Evolutionary conservation across 2,797 vertebrate genomes (phyloP).

Genomic region (Cossypha niveicapilla): DNA sequence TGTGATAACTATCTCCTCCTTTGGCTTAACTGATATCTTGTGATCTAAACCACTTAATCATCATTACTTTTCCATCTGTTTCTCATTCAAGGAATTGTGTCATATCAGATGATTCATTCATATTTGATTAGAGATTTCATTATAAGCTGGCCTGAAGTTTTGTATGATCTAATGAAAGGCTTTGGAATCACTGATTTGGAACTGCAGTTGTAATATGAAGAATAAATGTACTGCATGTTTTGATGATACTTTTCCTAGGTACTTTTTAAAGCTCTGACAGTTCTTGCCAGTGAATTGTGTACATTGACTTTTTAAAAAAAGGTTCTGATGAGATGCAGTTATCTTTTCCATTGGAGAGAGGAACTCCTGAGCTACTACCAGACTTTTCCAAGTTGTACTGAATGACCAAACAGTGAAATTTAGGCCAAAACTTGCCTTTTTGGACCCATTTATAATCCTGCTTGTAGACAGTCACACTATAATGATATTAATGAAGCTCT

Average conservation of each 20-base stretch:
- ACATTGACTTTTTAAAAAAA: not conserved
- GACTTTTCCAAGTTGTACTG: not conserved
- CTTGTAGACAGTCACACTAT: not conserved
- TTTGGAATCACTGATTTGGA: not conserved
- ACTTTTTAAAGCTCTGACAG: not conserved
- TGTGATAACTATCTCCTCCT: not conserved
- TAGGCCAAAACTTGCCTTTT: not conserved
- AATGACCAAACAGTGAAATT: not conserved
- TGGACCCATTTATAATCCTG: not conserved
- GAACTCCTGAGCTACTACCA: not conserved
- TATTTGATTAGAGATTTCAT: constrained; percentile 58
- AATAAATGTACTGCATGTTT: not conserved
- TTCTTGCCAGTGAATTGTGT: not conserved
- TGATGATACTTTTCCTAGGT: not conserved
- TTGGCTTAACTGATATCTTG: not conserved
- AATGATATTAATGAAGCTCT: not conserved
- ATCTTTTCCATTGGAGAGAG: not conserved
- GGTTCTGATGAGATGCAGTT: fast-evolving
- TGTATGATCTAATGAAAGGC: constrained; percentile 45
- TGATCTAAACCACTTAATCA: constrained; percentile 8
- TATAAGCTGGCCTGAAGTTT: constrained; percentile 14
- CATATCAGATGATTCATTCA: constrained; percentile 48
- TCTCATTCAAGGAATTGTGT: constrained; percentile 44
- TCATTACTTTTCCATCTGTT: constrained; percentile 42
- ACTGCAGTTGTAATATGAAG: not conserved